Base-by-base conservation (phyloP, 2,888 invertebrate genomes). In the Acleris cristana region DNA sequence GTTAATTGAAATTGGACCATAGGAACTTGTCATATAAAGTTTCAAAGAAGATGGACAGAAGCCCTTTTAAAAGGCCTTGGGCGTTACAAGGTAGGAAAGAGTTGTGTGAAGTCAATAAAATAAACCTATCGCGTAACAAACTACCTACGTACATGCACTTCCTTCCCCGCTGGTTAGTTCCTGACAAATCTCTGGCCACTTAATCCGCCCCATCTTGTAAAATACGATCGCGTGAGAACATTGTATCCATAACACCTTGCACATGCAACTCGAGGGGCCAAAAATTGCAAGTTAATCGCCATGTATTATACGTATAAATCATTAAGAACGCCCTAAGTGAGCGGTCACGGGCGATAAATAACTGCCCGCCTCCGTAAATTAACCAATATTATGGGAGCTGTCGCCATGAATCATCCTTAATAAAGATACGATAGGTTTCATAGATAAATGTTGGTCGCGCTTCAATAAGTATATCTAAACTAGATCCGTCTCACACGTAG, bases 231-330 rank as follows among this genome's bases (percentile, higher is more conserved):
- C 91, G 90, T 92, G 92, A 72, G 79, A 79, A 72, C 73, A 62
- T 63, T 70, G 82, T 81, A 86, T 90, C 83, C 76, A 75, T 85
- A 66, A 70, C 79, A 72, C 71, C 75, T 69, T 86, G 86, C 86
- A 88, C 84, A 84, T 88, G 86, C 85, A 78, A 76, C 68, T 72
- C 74, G 81, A 84, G 83, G 81, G 78, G 78, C 74, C 78, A 76
- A 79, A 81, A 86, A 86, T 79, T 89, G 88, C 89, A 90, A 89
- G 89, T 89, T 90, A 89, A 90, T 89, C 84, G 82, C 79, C 77
- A 72, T 82, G 81, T 82, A 86, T 86, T 83, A 84, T 81, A 40
- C 19, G 78, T 68, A 84, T 88, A 81, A 80, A 88, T 90, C 89
- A 88, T 84, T 80, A 79, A 74, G 75, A 58, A 59, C 61, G 60